Percentiles rank a stretch among this genome's conserved stretches.
Conservation (phyloP, 2,888 invertebrate species). For the Piscicola geometra region DNA sequence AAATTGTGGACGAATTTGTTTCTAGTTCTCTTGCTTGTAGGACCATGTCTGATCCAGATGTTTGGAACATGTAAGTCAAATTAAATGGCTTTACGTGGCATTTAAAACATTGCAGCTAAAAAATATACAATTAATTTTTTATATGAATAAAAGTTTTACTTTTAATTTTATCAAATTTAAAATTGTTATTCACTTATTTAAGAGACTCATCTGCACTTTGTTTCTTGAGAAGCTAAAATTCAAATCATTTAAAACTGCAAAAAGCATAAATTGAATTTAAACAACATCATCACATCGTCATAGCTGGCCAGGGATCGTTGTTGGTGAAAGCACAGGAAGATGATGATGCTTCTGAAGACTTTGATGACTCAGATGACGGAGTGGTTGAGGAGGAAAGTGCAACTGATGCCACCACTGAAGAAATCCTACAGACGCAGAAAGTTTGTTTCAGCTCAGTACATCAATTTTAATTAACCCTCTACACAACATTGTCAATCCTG, state of each 20-base stretch:
- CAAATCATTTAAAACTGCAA: neutral
- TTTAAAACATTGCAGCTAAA: neutral
- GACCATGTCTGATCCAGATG: slow-evolving; percentile 33
- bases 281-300: neutral
- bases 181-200: too few species aligned
- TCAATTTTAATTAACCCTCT: neutral
- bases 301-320: neutral
- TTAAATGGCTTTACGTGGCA: slow-evolving; percentile 38
- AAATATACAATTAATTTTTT: neutral
- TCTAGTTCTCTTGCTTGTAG: slow-evolving; percentile 18
- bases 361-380: slow-evolving; percentile 13
- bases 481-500: too few species aligned
- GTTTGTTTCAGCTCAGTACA: neutral
- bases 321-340: slow-evolving; percentile 33
- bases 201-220: too few species aligned
- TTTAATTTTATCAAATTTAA: too few species aligned
- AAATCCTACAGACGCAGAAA: slow-evolving; percentile 6
- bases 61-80: slow-evolving; percentile 27
- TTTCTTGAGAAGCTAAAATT: neutral
- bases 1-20: slow-evolving; percentile 23
- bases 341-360: slow-evolving; percentile 27
- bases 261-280: neutral
- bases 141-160: neutral
- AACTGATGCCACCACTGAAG: neutral
- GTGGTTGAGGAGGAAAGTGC: neutral